Evolutionary conservation across 2,113 vertebrate species (phyloP).

Genomic region (Podarcis muralis): DNA sequence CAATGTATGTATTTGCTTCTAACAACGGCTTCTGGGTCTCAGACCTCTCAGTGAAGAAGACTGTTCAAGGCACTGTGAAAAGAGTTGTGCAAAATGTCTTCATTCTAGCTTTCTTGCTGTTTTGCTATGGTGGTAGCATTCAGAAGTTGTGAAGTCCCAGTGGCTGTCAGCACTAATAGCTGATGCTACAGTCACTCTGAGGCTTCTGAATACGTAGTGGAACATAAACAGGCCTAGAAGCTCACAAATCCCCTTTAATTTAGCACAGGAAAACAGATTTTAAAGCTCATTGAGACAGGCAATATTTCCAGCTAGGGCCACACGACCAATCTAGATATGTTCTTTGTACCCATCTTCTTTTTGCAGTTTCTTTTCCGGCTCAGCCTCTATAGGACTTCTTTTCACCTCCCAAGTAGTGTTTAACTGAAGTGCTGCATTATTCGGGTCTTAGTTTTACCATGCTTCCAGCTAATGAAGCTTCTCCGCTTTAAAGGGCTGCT

Average conservation of each 20-base stretch:
- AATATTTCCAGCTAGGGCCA: slow-evolving; percentile 2
- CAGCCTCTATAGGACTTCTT: slow-evolving; percentile 52
- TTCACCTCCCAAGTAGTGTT: slow-evolving; percentile 47
- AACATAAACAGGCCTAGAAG: not conserved
- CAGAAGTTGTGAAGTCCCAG: not conserved
- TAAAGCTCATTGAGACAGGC: slow-evolving; percentile 15
- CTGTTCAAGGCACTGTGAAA: not conserved
- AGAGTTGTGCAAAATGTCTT: not conserved
- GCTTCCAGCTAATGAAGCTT: slow-evolving; percentile 70
- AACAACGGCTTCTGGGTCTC: not conserved
- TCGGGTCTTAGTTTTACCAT: slow-evolving; percentile 46
- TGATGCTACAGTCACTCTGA: not conserved
- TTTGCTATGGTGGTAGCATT: not conserved
- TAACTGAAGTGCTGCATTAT: slow-evolving; percentile 45
- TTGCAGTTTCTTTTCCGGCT: accelerated
- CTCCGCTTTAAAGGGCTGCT: slow-evolving; percentile 69
- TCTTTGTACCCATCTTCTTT: not conserved
- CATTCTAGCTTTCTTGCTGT: not conserved
- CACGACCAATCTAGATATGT: not conserved
- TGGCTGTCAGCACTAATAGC: not conserved
- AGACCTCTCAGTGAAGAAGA: not conserved
- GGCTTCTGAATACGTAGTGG: not conserved
- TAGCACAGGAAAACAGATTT: not conserved
- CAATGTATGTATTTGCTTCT: not conserved
- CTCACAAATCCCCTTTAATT: not conserved